These are phyloP conservation scores for Danionella cerebrum DNA, from an alignment of 2,113 vertebrate genomes.

Conservation along the genomic window DNA sequence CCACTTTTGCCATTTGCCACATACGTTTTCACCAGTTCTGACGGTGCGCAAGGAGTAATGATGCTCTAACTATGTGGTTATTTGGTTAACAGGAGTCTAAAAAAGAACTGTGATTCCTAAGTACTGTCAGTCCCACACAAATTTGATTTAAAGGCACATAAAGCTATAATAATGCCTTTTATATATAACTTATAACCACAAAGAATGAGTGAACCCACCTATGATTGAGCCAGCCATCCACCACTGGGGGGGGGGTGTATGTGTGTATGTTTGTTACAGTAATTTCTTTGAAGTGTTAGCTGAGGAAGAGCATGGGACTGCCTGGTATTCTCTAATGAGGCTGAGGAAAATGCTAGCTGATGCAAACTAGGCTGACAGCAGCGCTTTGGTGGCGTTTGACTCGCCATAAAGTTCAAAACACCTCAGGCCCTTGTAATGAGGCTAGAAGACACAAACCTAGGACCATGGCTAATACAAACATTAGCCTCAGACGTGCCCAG, in stretches of 20 bases:
- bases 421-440: conserved; percentile 29
- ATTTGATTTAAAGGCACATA: too few relatives aligned
- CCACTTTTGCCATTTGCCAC: too few relatives aligned
- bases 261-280: neutral
- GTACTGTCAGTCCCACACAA: too few relatives aligned
- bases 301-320: conserved; percentile 16
- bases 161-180: neutral
- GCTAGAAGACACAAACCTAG: neutral
- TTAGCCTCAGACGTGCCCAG: neutral
- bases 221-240: neutral
- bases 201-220: neutral
- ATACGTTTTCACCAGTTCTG: too few relatives aligned
- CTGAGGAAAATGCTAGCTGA: conserved; percentile 23
- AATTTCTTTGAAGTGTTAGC: conserved; percentile 29
- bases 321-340: conserved; percentile 36
- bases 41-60: too few relatives aligned
- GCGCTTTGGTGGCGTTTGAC: conserved; percentile 33
- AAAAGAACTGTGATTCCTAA: too few relatives aligned
- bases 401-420: conserved; percentile 35
- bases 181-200: neutral
- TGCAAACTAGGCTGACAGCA: conserved; percentile 29
- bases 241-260: neutral
- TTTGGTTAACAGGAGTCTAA: too few relatives aligned
- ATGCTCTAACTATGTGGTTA: too few relatives aligned
- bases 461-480: conserved; percentile 1